Conservation (phyloP, 2,113 vertebrate species). For the Triplophysa siluroides region DNA sequence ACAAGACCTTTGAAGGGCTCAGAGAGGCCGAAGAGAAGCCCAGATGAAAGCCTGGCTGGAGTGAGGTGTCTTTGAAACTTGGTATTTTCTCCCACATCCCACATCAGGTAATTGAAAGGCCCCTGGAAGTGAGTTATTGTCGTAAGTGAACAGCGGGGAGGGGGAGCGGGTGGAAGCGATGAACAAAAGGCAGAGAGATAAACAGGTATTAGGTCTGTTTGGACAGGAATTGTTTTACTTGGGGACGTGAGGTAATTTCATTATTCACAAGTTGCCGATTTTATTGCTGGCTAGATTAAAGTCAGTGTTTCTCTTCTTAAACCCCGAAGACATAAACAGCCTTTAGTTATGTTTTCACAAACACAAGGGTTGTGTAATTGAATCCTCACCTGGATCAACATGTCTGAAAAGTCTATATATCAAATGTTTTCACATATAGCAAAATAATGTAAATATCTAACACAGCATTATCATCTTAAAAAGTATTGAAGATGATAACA, state of each 20-base stretch:
- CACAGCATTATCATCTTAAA: too few species aligned
- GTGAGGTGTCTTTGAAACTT: conserved; percentile 63
- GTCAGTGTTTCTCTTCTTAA: background rate
- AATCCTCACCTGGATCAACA: too few species aligned
- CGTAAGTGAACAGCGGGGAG: background rate
- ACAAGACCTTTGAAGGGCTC: conserved; percentile 28
- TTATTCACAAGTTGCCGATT: background rate
- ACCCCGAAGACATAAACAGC: too few species aligned
- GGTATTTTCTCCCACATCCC: conserved; percentile 68
- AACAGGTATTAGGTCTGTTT: background rate
- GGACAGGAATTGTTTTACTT: background rate
- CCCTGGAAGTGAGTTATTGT: conserved; percentile 30
- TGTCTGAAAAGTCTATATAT: too few species aligned
- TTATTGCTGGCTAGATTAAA: background rate
- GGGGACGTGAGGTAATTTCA: background rate
- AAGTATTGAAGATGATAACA: too few species aligned
- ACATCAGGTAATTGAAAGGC: conserved; percentile 76
- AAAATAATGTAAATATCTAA: too few species aligned
- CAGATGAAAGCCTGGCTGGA: conserved; percentile 70
- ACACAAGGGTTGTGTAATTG: too few species aligned
- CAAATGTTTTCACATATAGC: too few species aligned
- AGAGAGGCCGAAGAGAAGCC: conserved; percentile 52
- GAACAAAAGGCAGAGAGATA: background rate
- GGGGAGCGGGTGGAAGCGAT: background rate
- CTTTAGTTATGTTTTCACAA: too few species aligned